Evolutionary conservation across 2,888 invertebrate genomes (phyloP).

Genomic region (Tridacna gigas): DNA sequence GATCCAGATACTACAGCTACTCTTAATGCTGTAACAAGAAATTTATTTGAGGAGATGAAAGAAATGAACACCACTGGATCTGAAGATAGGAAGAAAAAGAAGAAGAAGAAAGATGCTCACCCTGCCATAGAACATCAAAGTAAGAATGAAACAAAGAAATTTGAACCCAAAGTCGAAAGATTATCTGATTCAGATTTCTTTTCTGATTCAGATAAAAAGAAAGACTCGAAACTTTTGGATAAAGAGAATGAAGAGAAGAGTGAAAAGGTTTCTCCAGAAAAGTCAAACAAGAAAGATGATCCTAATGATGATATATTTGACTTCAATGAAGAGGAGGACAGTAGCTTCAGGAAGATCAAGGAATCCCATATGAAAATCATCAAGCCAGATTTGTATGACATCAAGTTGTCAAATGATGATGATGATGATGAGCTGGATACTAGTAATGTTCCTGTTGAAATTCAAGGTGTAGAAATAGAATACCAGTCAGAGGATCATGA

Average conservation of each 20-base stretch:
- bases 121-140: constrained; percentile 51
- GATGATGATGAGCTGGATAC: constrained; percentile 41
- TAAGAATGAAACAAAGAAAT: constrained; percentile 38
- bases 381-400: constrained; percentile 51
- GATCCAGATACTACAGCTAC: constrained; percentile 38
- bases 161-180: constrained; percentile 35
- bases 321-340: constrained; percentile 67
- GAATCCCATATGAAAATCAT: constrained; percentile 61
- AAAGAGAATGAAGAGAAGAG: constrained; percentile 56
- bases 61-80: constrained; percentile 51
- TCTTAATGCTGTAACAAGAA: constrained; percentile 49
- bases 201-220: constrained; percentile 56
- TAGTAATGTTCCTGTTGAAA: constrained; percentile 52
- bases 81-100: constrained; percentile 49
- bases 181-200: constrained; percentile 60
- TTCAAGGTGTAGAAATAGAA: constrained; percentile 59
- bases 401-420: constrained; percentile 43
- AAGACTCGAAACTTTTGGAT: constrained; percentile 28
- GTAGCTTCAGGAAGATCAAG: constrained; percentile 49
- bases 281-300: constrained; percentile 36
- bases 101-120: constrained; percentile 38
- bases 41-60: constrained; percentile 61
- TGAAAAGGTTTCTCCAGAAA: constrained; percentile 26
- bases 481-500: constrained; percentile 59
- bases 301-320: constrained; percentile 65